Evolutionary conservation across 1,140 invertebrate species (phyloP), one percentile per base, ranked within the genome.

Genomic region (Brachionus calyciflorus): DNA sequence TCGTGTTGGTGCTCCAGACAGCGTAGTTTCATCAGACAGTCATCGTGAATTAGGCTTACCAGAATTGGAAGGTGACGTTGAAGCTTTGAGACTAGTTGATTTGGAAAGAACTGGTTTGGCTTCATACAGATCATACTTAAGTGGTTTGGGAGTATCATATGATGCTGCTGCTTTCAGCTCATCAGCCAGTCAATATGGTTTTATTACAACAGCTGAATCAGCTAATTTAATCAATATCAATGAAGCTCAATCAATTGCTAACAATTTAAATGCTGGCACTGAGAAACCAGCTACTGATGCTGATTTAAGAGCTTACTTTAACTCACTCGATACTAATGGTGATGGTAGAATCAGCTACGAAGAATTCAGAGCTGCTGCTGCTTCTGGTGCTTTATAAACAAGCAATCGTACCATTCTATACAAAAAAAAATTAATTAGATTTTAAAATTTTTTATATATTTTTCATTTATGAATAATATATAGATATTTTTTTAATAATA

Each of bases 21-120:
- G 30, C 12, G 33, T 65, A 12, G 17, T 44, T 44, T 12, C 21
- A 9, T 41, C 60, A 65, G 55, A 60, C 26, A 60, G 55, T 60
- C 60, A 65, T 41, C 60, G 40, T 26, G 60, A 41, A 26, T 65
- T 65, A 14, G 37, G 60, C 19, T 14, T 65, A 65, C 60, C 60
- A 21, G 46, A 73, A 55, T 55, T 73, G 14, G 69, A 73, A 51
- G 69, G 69, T 24, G 69, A 73, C 33, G n/a, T 73, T 40, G 19
- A 73, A 19, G 69, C 69, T 21, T 41, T 73, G n/a, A 73, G 33
- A 55, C 41, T 51, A 33, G 51, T 73, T 30, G 69, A 73, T 41
- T 14, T 73, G 17, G 69, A 73, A 24, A 30, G 69, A 51, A 41
- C n/a, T 37, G 69, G 69, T 21, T 73, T 73, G 46, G 24, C 69